Evolutionary conservation across 2,888 invertebrate species (phyloP), one percentile per base, ranked within the genome.

Genomic region (Papilio protenor): DNA sequence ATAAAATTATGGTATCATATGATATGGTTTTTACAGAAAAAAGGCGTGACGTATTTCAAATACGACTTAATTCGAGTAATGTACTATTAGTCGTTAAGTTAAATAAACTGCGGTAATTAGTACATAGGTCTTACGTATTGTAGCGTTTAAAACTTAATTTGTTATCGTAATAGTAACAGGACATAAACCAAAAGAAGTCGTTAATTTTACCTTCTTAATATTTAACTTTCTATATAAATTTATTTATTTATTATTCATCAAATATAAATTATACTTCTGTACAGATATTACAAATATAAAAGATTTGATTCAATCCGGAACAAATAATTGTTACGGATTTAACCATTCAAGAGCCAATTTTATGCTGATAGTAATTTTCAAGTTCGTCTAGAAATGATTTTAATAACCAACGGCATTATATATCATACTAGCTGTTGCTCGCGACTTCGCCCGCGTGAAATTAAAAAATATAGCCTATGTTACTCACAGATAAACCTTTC

Each of bases 11-110:
- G 14, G 21, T 45, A 21, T 45, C 66, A 21, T 21, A 69, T 21
- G 40, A 45, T 45, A 69, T 69, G 45, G 40, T 40, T 69, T 12
- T n/a, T 69, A 40, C 10, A 45, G n/a, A 12, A 45, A 66, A 45
- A 45, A 14, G 21, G 66, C 66, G 21, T 69, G 45, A 69, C 66
- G 45, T 69, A 45, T 66, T 40, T 21, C 6, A 69, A 69, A 69
- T 69, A 21, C 3, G 11, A 69, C 45, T 69, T 69, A 69, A 69
- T 69, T 69, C 45, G 40, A 12, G 40, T 66, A 45, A 66, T 45
- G 14, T 45, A 5, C 33, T 33, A 33, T 33, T 1, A 66, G 40
- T 66, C n/a, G n/a, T 66, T 66, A 66, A 66, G 45, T n/a, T n/a
- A 45, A 66, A 59, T 59, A 61, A 27, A 61, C 21, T 69, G 21